A percentile compares a stretch with the other conserved stretches of the same genome.
phyloP scores from a whole-genome alignment of 2,888 invertebrate species.

The Homarus gammarus region DNA sequence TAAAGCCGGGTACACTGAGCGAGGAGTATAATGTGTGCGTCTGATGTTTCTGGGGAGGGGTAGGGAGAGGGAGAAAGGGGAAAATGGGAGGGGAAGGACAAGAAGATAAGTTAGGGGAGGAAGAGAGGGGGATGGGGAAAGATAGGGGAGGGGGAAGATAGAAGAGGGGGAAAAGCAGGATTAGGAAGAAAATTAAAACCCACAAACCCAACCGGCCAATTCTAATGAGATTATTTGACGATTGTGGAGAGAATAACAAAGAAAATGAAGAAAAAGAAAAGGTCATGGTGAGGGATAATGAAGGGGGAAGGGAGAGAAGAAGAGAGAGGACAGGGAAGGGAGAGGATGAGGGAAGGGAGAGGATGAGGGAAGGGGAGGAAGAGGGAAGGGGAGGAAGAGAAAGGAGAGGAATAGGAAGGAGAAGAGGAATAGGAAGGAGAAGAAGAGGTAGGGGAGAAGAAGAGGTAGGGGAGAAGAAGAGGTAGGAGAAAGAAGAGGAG shows the following conservation, averaged over 20 bases:
- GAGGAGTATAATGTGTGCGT: no score
- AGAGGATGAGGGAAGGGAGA: background rate
- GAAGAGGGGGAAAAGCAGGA: no score
- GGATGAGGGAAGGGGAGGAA: background rate
- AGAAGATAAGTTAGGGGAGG: background rate
- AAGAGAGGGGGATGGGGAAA: background rate
- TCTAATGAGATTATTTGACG: no score
- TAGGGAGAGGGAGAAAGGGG: background rate
- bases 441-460: background rate
- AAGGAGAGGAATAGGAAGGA: background rate
- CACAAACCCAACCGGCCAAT: no score
- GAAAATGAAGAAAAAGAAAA: no score
- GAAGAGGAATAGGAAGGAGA: background rate
- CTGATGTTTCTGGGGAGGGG: background rate
- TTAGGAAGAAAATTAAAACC: no score
- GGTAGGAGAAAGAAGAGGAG: background rate
- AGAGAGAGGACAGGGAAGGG: background rate
- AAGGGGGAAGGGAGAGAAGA: background rate
- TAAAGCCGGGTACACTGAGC: no score
- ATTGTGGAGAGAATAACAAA: no score
- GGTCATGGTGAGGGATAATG: no score
- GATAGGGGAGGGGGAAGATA: background rate
- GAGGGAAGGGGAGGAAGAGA: background rate
- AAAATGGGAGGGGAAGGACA: background rate
- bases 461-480: background rate